Evolutionary conservation across 2,797 vertebrate species (phyloP).

Genomic region (Acanthis flammea): DNA sequence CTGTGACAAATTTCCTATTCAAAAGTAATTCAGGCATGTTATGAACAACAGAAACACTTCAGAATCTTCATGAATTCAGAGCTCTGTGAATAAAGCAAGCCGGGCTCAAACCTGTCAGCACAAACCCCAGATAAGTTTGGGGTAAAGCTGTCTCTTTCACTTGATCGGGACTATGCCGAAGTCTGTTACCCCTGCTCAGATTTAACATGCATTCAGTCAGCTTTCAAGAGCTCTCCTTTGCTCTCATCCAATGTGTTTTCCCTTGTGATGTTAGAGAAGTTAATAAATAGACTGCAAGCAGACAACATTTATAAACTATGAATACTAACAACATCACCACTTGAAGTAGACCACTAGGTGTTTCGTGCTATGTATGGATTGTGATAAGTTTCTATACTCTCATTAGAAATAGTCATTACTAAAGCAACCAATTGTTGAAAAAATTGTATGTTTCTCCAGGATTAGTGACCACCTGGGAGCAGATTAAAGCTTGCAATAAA

Average conservation of each 20-base stretch:
- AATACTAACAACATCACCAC: not conserved
- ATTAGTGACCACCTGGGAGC: constrained; percentile 41
- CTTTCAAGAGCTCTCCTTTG: not conserved
- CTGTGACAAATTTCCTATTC: not conserved
- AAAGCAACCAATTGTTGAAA: not conserved
- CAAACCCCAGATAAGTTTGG: not conserved
- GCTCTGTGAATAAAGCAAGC: not conserved
- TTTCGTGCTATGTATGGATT: not conserved
- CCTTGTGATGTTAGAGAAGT: not conserved
- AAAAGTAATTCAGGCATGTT: not conserved
- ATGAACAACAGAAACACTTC: not conserved
- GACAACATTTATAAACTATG: not conserved
- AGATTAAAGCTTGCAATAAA: constrained; percentile 33
- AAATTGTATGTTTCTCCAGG: not conserved
- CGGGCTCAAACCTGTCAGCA: not conserved
- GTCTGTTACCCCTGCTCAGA: not conserved
- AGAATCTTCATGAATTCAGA: not conserved
- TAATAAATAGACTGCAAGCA: not conserved
- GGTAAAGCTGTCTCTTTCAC: not conserved
- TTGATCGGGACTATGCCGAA: not conserved
- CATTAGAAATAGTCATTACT: not conserved
- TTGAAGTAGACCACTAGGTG: not conserved
- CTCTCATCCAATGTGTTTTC: not conserved
- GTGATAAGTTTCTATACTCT: not conserved
- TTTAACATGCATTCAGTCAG: not conserved